A percentile compares a stretch with the other conserved stretches of the same genome.
Evolutionary conservation across 2,113 vertebrate species (phyloP).

Genomic region (Oreotrochilus melanogaster): DNA sequence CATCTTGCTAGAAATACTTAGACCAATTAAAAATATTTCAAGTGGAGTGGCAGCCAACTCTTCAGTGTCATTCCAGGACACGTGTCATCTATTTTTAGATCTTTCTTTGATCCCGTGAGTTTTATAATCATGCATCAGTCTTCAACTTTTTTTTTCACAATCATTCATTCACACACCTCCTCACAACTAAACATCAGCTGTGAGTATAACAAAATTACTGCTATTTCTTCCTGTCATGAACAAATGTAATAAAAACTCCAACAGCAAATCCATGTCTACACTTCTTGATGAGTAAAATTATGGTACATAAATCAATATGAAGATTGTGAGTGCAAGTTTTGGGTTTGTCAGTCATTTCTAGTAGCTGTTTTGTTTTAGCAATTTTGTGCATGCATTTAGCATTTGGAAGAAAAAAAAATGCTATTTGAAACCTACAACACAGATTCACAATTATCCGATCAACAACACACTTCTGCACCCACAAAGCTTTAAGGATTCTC

Average conservation of each 20-base stretch:
- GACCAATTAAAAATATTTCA: background rate
- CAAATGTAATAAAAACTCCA: background rate
- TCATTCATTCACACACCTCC: background rate
- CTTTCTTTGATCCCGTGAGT: background rate
- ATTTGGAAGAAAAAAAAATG: background rate
- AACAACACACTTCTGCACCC: background rate
- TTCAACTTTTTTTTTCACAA: background rate
- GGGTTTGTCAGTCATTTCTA: background rate
- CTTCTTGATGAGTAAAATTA: background rate
- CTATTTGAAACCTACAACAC: background rate
- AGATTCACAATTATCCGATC: background rate
- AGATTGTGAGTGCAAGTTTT: background rate
- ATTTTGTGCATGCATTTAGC: background rate
- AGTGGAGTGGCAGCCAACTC: background rate
- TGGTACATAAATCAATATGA: background rate
- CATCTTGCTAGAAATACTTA: background rate
- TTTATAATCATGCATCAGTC: background rate
- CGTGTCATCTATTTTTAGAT: background rate
- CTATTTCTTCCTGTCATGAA: background rate
- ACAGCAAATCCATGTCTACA: background rate
- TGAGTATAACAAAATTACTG: background rate
- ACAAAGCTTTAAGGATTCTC: constrained; percentile 19
- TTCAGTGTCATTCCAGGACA: background rate
- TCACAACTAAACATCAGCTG: background rate
- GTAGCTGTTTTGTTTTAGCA: background rate